phyloP scores from a whole-genome alignment of 2,888 invertebrate species.

The Microctonus aethiopoides region DNA sequence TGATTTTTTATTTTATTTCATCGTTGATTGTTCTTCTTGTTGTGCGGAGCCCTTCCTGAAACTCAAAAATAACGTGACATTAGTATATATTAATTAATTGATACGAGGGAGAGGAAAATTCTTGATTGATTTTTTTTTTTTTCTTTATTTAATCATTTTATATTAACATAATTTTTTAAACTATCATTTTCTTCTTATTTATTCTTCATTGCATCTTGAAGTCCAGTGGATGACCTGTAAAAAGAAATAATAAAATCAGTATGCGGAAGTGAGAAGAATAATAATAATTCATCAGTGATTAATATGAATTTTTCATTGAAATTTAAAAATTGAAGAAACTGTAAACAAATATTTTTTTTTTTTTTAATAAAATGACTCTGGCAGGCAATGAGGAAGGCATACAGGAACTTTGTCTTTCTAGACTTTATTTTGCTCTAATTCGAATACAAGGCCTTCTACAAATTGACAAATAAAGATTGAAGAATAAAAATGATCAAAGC shows the following conservation, averaged over 20 bases:
- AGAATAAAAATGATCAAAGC: slow-evolving; percentile 46
- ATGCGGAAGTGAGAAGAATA: slow-evolving; percentile 21
- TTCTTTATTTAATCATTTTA: too few species aligned
- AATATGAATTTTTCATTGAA: background rate
- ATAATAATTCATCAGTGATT: background rate
- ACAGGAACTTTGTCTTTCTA: slow-evolving; percentile 60
- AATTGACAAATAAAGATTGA: slow-evolving; percentile 53
- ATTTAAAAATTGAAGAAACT: background rate
- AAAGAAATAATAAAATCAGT: slow-evolving; percentile 28
- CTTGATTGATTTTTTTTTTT: too few species aligned
- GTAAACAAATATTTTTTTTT: too few species aligned
- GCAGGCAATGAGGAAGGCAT: slow-evolving; percentile 26
- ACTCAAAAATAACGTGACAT: slow-evolving; percentile 36
- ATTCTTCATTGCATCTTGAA: background rate
- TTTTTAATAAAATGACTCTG: slow-evolving; percentile 3
- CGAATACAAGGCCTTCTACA: slow-evolving; percentile 66
- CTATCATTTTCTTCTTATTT: background rate
- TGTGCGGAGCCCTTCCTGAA: slow-evolving; percentile 36
- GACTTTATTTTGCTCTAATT: slow-evolving; percentile 67
- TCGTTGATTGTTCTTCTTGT: background rate
- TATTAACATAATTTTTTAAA: background rate
- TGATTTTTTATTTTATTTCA: slow-evolving; percentile 8
- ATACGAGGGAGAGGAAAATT: background rate
- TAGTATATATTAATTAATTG: background rate
- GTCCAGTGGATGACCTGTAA: slow-evolving; percentile 27